phyloP scores from a whole-genome alignment of 2,888 invertebrate species.

The Caenorhabditis doughertyi region DNA sequence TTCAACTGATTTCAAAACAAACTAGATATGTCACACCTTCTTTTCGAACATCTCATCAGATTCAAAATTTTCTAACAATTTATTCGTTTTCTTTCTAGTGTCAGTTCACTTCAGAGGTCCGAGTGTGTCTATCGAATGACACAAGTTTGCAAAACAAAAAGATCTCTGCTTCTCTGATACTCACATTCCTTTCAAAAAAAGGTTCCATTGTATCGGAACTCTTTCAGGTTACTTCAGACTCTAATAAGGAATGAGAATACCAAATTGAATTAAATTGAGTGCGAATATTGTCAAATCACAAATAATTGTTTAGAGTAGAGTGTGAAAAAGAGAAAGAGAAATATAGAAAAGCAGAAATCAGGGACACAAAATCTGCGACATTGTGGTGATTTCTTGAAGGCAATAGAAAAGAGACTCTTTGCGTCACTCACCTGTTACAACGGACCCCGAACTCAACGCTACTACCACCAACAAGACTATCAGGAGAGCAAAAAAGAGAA shows the following conservation, averaged over 20 bases:
- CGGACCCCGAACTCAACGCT: slow-evolving; percentile 50
- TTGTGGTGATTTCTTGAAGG: slow-evolving; percentile 48
- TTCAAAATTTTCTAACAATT: slow-evolving; percentile 15
- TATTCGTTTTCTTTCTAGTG: slow-evolving; percentile 18
- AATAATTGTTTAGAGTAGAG: slow-evolving; percentile 30
- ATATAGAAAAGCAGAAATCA: slow-evolving; percentile 52
- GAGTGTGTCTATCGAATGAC: slow-evolving; percentile 53
- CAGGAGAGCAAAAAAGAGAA: slow-evolving; percentile 37
- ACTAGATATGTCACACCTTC: slow-evolving; percentile 19
- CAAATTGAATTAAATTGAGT: not conserved
- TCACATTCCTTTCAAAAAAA: slow-evolving; percentile 2
- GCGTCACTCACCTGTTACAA: slow-evolving; percentile 65
- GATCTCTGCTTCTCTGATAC: slow-evolving; percentile 28
- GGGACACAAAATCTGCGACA: slow-evolving; percentile 58
- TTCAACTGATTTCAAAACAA: not conserved
- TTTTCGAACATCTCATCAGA: not conserved
- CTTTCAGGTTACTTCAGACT: not conserved
- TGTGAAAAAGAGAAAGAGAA: slow-evolving; percentile 25
- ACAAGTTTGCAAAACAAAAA: slow-evolving; percentile 57
- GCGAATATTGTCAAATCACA: not conserved
- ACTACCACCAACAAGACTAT: slow-evolving; percentile 60
- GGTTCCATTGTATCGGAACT: not conserved
- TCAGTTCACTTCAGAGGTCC: slow-evolving; percentile 35
- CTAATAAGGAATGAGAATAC: not conserved
- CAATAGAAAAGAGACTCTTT: slow-evolving; percentile 53